These are phyloP conservation scores for Emydoidea blandingii DNA, from an alignment of 2,797 vertebrate species.

Conservation along the genomic window DNA sequence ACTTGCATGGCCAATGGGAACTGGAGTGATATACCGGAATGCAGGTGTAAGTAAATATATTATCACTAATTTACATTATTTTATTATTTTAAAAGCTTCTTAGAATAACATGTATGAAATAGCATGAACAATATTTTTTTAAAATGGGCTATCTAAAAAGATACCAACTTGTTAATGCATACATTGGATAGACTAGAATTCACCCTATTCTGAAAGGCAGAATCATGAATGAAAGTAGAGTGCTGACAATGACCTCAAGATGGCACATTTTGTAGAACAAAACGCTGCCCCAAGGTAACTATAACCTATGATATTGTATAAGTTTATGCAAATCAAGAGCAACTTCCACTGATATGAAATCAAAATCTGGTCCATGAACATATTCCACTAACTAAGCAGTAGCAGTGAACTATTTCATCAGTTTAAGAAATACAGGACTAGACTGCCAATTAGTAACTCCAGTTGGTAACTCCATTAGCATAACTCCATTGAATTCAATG, in stretches of 20 bases:
- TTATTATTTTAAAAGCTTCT: not conserved
- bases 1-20: slow-evolving; percentile 85
- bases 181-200: not conserved
- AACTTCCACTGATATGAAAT: not conserved
- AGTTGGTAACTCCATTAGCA: not conserved
- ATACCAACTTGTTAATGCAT: not conserved
- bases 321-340: slow-evolving; percentile 33
- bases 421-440: not conserved
- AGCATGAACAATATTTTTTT: rapidly evolving
- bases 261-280: not conserved
- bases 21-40: slow-evolving; percentile 85
- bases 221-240: rapidly evolving
- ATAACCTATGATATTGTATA: not conserved
- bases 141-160: not conserved
- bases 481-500: not conserved
- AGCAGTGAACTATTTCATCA: not conserved
- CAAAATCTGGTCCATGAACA: not conserved
- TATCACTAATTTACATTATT: not conserved
- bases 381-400: not conserved
- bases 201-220: not conserved
- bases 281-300: not conserved
- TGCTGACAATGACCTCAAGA: not conserved
- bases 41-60: slow-evolving; percentile 81
- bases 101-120: rapidly evolving
- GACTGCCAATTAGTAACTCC: not conserved